Evolutionary conservation across 2,888 invertebrate species (phyloP).

Genomic region (Tiphia femorata): DNA sequence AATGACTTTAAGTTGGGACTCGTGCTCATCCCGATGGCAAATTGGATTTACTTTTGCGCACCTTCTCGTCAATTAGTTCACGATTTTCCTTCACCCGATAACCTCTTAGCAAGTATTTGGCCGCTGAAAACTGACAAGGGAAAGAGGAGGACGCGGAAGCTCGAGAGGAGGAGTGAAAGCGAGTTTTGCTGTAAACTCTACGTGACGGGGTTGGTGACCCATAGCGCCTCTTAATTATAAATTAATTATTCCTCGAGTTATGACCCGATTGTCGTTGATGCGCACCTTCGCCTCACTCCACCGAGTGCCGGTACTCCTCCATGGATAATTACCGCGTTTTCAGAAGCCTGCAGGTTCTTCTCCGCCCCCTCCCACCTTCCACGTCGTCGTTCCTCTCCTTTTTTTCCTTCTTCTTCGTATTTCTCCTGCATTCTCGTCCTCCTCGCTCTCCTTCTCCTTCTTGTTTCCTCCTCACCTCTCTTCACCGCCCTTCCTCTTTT

Average conservation of each 20-base stretch:
- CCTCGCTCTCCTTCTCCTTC: background rate
- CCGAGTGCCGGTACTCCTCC: too few relatives aligned
- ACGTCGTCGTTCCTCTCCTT: background rate
- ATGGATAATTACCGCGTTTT: constrained; percentile 37
- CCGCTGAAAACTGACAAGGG: background rate
- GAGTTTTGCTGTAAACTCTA: background rate
- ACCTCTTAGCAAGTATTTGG: too few relatives aligned
- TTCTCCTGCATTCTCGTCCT: background rate
- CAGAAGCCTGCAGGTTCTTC: constrained; percentile 21
- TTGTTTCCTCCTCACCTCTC: background rate
- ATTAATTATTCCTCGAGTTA: constrained; percentile 48
- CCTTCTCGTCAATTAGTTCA: constrained; percentile 17
- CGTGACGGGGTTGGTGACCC: constrained; percentile 13
- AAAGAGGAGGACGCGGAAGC: background rate
- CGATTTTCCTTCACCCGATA: constrained; percentile 10
- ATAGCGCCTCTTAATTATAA: constrained; percentile 46
- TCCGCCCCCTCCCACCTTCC: background rate
- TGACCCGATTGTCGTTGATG: constrained; percentile 34
- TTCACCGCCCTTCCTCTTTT: background rate
- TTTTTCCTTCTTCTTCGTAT: background rate
- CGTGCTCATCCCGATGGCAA: too few relatives aligned
- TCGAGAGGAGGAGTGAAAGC: background rate
- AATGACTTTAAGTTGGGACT: too few relatives aligned
- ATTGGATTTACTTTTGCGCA: too few relatives aligned
- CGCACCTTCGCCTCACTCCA: constrained; percentile 9